Percentiles rank a stretch among this genome's conserved stretches.
Evolutionary conservation across 2,888 invertebrate genomes (phyloP).

Genomic region (Dasypogon diadema): DNA sequence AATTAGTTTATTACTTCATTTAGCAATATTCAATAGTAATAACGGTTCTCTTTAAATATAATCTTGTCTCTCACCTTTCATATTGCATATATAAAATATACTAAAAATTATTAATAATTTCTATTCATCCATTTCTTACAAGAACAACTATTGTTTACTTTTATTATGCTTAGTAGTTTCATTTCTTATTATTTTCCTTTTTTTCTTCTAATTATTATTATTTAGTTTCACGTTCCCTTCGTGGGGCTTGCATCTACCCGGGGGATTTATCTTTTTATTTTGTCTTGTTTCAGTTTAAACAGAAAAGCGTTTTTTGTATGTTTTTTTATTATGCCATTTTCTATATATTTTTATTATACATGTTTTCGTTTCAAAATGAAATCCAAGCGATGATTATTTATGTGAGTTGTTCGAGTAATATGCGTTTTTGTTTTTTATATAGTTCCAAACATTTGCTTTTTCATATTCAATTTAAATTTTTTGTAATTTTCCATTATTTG

Average conservation of each 20-base stretch:
- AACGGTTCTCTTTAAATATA: conserved; percentile 15
- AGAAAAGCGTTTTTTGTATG: neutral
- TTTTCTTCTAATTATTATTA: too few species aligned
- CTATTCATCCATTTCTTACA: conserved; percentile 42
- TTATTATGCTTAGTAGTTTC: conserved; percentile 26
- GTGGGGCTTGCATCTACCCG: neutral
- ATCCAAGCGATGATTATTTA: conserved; percentile 15
- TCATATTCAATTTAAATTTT: conserved; percentile 25
- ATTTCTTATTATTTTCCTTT: neutral
- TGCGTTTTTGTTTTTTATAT: conserved; percentile 9
- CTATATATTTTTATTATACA: neutral
- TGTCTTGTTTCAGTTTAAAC: neutral
- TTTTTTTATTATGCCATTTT: neutral
- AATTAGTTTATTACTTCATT: conserved; percentile 11
- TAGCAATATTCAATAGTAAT: conserved; percentile 22
- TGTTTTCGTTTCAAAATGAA: conserved; percentile 10
- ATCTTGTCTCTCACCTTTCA: conserved; percentile 39
- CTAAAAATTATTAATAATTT: conserved; percentile 48
- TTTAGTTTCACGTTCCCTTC: conserved; percentile 4
- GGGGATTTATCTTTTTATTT: neutral
- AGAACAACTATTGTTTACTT: conserved; percentile 21
- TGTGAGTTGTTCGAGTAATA: conserved; percentile 13
- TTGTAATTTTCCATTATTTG: neutral
- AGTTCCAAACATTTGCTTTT: conserved; percentile 17
- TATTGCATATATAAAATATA: conserved; percentile 48